Evolutionary conservation across 2,888 invertebrate species (phyloP), one percentile per base, ranked within the genome.

Genomic region (Scaptomyza parva): DNA sequence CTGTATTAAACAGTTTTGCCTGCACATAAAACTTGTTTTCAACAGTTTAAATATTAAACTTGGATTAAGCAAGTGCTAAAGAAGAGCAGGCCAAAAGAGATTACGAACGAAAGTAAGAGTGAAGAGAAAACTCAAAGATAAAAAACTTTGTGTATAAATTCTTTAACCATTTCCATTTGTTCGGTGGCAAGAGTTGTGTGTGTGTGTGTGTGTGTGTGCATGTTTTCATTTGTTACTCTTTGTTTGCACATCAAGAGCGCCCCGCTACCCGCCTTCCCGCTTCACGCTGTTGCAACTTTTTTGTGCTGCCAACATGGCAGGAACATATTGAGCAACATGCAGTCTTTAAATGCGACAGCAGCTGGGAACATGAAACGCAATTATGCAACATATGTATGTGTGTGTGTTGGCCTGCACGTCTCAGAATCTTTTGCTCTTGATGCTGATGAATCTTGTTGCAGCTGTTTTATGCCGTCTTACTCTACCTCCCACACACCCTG

Each of bases 331-430:
- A 63, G 61, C 76, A 81, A 87, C 82, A 85, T 62, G 65, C 62
- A 61, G 37, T 18, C 30, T 76, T 44, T 66, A 62, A 68, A 73
- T 70, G 85, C 64, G 40, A 40, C 74, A 64, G 37, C 67, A 73
- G 64, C 73, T 82, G 82, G 66, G 68, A 70, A 76, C 85, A 85
- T 76, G 70, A 60, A 81, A 85, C 60, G 88, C 82, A 87, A 87
- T 83, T 87, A 85, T 85, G 86, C 86, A 82, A 64, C 82, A 78
- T 71, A 62, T 84, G 75, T 65, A 44, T 17, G 8, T 28, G 28
- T 28, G 67, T 78, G 78, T 62, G 47, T 52, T 44, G 22, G 35
- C 24, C 43, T 67, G 57, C 43, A 47, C 47, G 41, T 54, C 43
- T 17, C 12, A 52, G 60, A 57, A 55, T 83, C 64, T 55, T 17